Percentiles rank a stretch among this genome's conserved stretches.
phyloP scores from a whole-genome alignment of 1,140 invertebrate genomes.

The Ceratina calcarata region DNA sequence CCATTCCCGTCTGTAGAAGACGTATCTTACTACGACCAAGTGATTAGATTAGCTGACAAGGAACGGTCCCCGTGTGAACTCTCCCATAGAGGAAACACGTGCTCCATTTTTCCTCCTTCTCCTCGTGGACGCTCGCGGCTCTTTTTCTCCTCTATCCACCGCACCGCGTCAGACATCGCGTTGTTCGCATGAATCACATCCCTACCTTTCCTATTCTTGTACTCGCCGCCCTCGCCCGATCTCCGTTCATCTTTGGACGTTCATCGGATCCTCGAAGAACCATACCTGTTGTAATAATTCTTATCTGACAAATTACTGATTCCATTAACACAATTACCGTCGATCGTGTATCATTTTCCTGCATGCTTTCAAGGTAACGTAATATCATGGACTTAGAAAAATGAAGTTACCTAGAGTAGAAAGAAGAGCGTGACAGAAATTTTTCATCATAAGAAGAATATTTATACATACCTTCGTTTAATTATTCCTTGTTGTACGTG shows the following conservation, averaged over 20 bases:
- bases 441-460: too few relatives aligned
- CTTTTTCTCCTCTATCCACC: conserved; percentile 20
- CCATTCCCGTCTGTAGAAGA: conserved; percentile 4
- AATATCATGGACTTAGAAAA: background rate
- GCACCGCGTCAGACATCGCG: conserved; percentile 22
- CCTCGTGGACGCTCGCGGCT: conserved; percentile 20
- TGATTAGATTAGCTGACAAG: conserved; percentile 74
- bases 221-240: conserved; percentile 24
- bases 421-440: background rate
- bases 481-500: background rate
- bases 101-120: conserved; percentile 59
- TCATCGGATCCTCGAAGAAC: conserved; percentile 11
- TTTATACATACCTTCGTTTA: too few relatives aligned
- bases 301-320: conserved; percentile 8
- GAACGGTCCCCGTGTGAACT: conserved; percentile 74
- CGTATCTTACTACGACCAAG: conserved; percentile 44
- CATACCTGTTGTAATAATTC: background rate
- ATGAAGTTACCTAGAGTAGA: background rate
- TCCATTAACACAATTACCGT: conserved; percentile 14
- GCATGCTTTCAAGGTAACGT: background rate
- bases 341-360: background rate
- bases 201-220: background rate
- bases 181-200: conserved; percentile 56
- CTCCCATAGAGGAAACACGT: conserved; percentile 73
- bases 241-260: conserved; percentile 47